Conservation (phyloP, 2,888 invertebrate species). For the Sericinus montela region DNA sequence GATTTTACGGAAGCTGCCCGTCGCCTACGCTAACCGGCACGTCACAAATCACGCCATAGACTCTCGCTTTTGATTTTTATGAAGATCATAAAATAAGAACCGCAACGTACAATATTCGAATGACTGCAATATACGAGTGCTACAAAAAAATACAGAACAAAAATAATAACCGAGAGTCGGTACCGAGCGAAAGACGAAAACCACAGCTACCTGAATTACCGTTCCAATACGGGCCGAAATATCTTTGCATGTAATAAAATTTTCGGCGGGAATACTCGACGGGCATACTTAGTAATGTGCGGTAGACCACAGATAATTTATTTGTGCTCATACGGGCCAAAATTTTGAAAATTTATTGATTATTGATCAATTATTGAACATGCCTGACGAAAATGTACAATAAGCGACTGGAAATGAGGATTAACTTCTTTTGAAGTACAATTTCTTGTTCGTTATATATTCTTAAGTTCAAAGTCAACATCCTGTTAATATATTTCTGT, state of each 20-base stretch:
- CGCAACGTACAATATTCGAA: constrained; percentile 27
- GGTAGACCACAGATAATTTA: constrained; percentile 35
- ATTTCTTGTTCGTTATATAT: too few relatives aligned
- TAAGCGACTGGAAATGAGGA: not conserved
- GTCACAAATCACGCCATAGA: constrained; percentile 63
- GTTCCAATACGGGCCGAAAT: constrained; percentile 51
- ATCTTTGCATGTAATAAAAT: constrained; percentile 34
- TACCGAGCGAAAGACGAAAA: constrained; percentile 18
- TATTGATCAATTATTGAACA: not conserved
- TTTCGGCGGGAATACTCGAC: constrained; percentile 25
- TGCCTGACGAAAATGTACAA: not conserved
- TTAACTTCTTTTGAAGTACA: too few relatives aligned
- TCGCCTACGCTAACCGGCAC: constrained; percentile 52
- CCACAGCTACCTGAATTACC: constrained; percentile 57
- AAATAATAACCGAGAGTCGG: constrained; percentile 15
- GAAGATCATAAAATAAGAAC: constrained; percentile 46
- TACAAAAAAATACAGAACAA: constrained; percentile 9
- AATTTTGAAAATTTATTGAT: constrained; percentile 13
- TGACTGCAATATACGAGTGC: constrained; percentile 12
- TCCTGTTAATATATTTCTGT: too few relatives aligned
- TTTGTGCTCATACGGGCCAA: constrained; percentile 20
- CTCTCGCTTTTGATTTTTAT: constrained; percentile 55
- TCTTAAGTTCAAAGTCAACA: too few relatives aligned
- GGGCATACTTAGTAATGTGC: constrained; percentile 30
- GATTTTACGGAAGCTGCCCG: constrained; percentile 47